Base-by-base conservation (phyloP, 2,113 vertebrate genomes). In the Indri indri region DNA sequence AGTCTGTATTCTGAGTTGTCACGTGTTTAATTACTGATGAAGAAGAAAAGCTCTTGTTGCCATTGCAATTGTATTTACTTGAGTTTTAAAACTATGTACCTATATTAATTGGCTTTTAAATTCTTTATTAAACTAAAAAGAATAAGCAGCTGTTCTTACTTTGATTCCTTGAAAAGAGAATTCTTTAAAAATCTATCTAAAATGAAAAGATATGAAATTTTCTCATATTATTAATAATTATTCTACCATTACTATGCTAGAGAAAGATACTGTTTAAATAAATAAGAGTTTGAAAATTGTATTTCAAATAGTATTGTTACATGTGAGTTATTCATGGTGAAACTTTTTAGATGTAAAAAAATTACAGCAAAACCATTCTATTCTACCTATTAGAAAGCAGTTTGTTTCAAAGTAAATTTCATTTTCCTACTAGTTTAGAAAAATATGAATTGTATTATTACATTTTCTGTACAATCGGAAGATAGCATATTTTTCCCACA, bases 401-500 rank as follows among this genome's bases (percentile, higher is more conserved):
- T 82, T 76, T 77, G 16, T 90, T 96, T 96, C 2, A 27, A 90
- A 95, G n/a, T 76, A 90, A 45, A 68, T 92, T 92, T 77, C 7
- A 79, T 92, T 54, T 91, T 6, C 10, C 71, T 79, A 5, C 0
- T 88, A 89, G 50, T 79, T 59, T 10, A 79, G 3, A 59, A 87
- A 91, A 95, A 50, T 84, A n/a, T 54, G 3, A 9, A 85, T 88
- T 80, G 42, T 30, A 91, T 3, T 8, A 50, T 40, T 82, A 61
- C 18, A 32, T 52, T 45, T 83, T 95, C 27, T 37, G 20, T 68
- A 45, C 1, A 84, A 34, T 82, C 23, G 63, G 8, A 95, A 91
- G n/a, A 27, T 5, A 87, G 1, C 42, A 70, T 42, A 2, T 82
- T 86, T 92, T 81, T 47, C 12, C 0, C 52, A n/a, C 40, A 81